Evolutionary conservation across 2,113 vertebrate genomes (phyloP).

Genomic region (Lagopus leucura): DNA sequence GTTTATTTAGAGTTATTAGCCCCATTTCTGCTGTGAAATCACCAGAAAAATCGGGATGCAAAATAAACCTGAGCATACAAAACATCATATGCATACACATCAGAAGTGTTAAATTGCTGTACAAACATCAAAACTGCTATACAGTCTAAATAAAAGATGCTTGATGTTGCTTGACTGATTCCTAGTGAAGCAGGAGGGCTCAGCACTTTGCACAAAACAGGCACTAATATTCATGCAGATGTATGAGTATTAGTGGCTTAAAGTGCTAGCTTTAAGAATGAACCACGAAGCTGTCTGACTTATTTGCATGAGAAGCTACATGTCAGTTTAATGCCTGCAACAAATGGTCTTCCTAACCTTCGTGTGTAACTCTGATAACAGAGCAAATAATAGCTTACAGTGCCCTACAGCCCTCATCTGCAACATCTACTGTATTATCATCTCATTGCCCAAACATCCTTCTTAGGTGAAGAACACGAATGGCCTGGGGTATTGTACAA

Average conservation of each 20-base stretch:
- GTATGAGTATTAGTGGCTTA: neutral
- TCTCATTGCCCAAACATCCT: neutral
- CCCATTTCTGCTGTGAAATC: neutral
- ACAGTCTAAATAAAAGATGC: neutral
- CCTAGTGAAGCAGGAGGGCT: neutral
- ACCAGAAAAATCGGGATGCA: neutral
- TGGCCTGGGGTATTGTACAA: neutral
- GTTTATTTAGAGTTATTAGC: neutral
- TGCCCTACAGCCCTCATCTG: neutral
- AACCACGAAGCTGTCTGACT: neutral
- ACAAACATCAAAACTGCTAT: neutral
- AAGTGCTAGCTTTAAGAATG: neutral
- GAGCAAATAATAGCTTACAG: neutral
- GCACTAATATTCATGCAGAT: accelerated
- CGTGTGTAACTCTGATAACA: accelerated
- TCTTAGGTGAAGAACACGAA: neutral
- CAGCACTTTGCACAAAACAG: neutral
- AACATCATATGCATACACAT: neutral
- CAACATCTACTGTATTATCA: neutral
- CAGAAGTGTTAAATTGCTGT: neutral
- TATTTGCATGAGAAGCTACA: neutral
- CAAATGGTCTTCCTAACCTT: neutral
- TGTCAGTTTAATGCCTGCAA: accelerated
- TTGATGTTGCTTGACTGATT: accelerated
- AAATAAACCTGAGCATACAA: neutral